phyloP scores from a whole-genome alignment of 2,113 vertebrate species.

The Cynopterus brachyotis region DNA sequence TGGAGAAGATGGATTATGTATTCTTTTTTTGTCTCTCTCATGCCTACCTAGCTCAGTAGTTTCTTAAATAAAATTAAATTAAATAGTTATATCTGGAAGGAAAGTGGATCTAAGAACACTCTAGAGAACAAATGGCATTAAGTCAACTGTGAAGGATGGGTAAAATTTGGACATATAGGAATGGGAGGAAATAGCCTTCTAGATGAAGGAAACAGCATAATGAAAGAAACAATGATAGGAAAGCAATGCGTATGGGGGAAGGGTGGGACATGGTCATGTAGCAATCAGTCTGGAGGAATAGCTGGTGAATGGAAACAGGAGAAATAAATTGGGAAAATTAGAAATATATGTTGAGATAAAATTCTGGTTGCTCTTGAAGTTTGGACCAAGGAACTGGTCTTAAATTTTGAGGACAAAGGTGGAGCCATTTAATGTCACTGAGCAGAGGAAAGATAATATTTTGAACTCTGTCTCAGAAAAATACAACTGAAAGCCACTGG shows the following conservation, averaged over 20 bases:
- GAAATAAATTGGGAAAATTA: neutral
- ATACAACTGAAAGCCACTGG: neutral
- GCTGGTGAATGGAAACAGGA: neutral
- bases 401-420: neutral
- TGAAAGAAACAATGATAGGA: neutral
- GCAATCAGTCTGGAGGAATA: neutral
- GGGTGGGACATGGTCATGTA: neutral
- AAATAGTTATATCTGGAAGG: neutral
- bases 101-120: neutral
- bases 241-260: neutral
- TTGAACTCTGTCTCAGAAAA: neutral
- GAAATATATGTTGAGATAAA: neutral
- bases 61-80: neutral
- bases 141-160: neutral
- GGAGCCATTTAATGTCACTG: neutral
- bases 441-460: neutral
- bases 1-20: neutral
- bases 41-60: neutral
- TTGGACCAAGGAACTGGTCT: neutral
- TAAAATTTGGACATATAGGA: neutral
- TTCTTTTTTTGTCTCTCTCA: neutral
- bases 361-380: neutral
- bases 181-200: neutral
- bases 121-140: neutral
- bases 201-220: neutral